A percentile compares a stretch with the other conserved stretches of the same genome.
Conservation (phyloP, 2,888 invertebrate genomes). For the Aleiodes alternator region DNA sequence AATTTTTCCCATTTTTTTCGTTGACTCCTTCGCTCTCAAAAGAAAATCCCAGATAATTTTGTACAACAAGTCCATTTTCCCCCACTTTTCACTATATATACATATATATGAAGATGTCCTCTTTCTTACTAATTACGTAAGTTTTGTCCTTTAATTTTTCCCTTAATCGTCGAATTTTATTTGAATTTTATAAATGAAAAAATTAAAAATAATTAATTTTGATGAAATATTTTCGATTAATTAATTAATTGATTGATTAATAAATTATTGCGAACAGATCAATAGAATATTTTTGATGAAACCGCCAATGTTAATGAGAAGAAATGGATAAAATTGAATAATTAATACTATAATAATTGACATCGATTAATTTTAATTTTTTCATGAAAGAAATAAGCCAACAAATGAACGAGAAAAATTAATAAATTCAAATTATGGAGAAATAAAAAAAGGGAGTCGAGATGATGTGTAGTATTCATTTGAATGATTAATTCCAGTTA, state of each 20-base stretch:
- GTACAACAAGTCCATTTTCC: too few relatives aligned
- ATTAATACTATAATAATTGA: background rate
- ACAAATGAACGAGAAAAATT: background rate
- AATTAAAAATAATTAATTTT: background rate
- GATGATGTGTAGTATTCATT: background rate
- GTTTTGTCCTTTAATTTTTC: background rate
- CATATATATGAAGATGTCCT: too few relatives aligned
- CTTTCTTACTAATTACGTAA: background rate
- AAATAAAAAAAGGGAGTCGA: background rate
- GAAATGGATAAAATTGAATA: conserved; percentile 22
- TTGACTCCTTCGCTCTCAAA: too few relatives aligned
- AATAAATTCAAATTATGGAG: conserved; percentile 10
- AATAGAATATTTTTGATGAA: too few relatives aligned
- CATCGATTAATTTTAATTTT: conserved; percentile 1
- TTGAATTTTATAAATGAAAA: background rate
- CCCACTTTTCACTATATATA: too few relatives aligned
- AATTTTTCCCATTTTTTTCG: too few relatives aligned
- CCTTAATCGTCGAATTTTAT: background rate
- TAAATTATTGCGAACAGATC: background rate
- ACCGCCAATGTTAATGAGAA: background rate
- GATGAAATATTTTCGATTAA: background rate
- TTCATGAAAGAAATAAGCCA: background rate
- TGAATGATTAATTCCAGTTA: conserved; percentile 35
- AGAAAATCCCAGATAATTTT: too few relatives aligned
- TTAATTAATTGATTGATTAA: background rate